Base-by-base conservation (phyloP, 2,113 vertebrate genomes). In the Rafetus swinhoei region DNA sequence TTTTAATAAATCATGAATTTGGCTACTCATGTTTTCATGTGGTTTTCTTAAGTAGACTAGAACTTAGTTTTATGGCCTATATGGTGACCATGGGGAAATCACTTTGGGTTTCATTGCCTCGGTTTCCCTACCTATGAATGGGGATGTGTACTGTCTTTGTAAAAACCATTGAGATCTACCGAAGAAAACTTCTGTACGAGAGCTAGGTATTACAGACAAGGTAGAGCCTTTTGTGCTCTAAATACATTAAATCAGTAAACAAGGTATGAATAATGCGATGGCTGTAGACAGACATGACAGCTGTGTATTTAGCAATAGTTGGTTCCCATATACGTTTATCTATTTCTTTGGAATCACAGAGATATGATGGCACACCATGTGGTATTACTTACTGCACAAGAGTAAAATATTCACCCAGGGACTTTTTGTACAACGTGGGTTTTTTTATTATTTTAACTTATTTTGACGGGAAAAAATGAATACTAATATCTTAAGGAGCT, bases 291-390 rank as follows among this genome's bases (percentile, higher is more conserved):
- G 74, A 19, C 55, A n/a, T 84, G 80, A 4, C 4, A 6, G 83
- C 9, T 74, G 0, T 32, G 21, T 50, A 45, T n/a, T 83, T 24
- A 79, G 24, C 81, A 53, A 29, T 65, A 18, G 84, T 53, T 53
- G 53, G 53, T 13, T 29, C 13, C 81, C 7, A 29, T 65, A 35
- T 24, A 81, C n/a, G 19, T 72, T 3, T 1, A 69, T n/a, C 62
- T 54, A 72, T 9, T 57, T 22, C 29, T 56, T 69, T 52, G 60
- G 14, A 83, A 3, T 24, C 59, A 2, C 72, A 52, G 88, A 2
- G 4, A 1, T 0, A 29, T 52, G 29, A 32, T 13, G 55, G 1
- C 3, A 2, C n/a, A 27, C 45, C 29, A n/a, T 9, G 53, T 1
- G 18, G 82, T 35, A 4, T 52, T 39, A 39, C 27, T 52, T 88